Evolutionary conservation across 35 echinoderm and acorn worm genomes (phyloP), one percentile per base, ranked within the genome.

Genomic region (Stichopus chloronotus): DNA sequence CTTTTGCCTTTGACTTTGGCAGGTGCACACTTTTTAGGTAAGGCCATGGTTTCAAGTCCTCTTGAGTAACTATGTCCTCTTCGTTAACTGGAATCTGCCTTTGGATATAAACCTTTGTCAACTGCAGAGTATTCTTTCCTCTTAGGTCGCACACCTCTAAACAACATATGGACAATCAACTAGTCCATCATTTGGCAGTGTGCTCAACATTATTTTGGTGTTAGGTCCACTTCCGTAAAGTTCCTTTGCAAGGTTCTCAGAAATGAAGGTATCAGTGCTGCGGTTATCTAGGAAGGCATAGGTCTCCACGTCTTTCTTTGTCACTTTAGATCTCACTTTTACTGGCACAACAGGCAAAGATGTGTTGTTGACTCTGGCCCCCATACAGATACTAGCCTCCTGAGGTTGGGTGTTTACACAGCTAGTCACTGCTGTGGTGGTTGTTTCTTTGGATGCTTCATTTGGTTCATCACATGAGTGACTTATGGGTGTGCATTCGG

Each of bases 261-360:
- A 76, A 21, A 83, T 72, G 52, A 93, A 93, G 25, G 84, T 88
- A 13, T 83, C 68, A 22, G 81, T 55, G 22, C 92, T 93, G 8
- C 92, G 83, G 74, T 57, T 93, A 43, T 93, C 81, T 93, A 93
- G 25, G 63, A 87, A 93, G 53, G 82, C 92, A 55, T 93, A 93
- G 7, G 92, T 93, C 82, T 93, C 76, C 21, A 92, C 91, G 61
- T 60, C 30, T 53, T 87, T 56, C 11, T 83, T 83, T 16, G 30
- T 87, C 7, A 5, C 7, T n/a, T 88, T 88, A 11, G n/a, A 57
- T 58, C 57, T 93, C 59, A 93, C 60, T 63, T 30, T 23, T 16
- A 93, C 92, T 72, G 92, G 63, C 52, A 93, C 68, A 93, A 87
- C 59, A 21, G 61, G 53, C 54, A 93, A 12, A 59, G 22, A 86